phyloP scores from a whole-genome alignment of 2,113 vertebrate species.

The Spea multiplicata region DNA sequence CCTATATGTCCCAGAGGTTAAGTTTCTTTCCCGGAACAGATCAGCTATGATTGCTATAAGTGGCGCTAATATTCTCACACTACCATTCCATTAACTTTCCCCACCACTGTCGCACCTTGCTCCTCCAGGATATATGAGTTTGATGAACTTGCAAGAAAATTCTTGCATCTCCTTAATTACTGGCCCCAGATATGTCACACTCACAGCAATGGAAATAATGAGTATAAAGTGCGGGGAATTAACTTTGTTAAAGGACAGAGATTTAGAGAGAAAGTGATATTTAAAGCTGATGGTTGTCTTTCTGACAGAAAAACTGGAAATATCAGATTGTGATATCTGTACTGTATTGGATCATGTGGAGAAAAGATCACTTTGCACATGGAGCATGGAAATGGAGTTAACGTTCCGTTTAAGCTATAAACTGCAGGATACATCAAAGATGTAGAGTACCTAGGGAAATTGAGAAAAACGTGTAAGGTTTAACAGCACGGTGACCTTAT shows the following conservation, averaged over 20 bases:
- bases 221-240: constrained; percentile 3
- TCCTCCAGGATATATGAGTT: constrained; percentile 20
- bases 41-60: constrained; percentile 1
- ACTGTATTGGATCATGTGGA: neutral
- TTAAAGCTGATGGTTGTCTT: constrained; percentile 10
- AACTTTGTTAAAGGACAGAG: constrained; percentile 3
- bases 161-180: constrained; percentile 27
- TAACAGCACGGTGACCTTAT: constrained; percentile 37
- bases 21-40: neutral
- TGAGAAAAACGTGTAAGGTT: constrained; percentile 14
- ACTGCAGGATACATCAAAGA: neutral
- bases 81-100: constrained; percentile 1
- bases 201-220: constrained; percentile 12
- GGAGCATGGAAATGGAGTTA: constrained; percentile 22
- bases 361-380: neutral
- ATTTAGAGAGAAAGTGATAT: neutral
- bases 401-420: constrained; percentile 22
- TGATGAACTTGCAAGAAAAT: constrained; percentile 25
- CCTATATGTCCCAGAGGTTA: neutral
- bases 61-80: neutral
- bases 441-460: constrained; percentile 1
- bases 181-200: constrained; percentile 23
- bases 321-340: neutral
- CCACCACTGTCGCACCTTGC: constrained; percentile 15
- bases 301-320: neutral